Evolutionary conservation across 1,140 invertebrate species (phyloP).

Genomic region (Drosophila guanche): DNA sequence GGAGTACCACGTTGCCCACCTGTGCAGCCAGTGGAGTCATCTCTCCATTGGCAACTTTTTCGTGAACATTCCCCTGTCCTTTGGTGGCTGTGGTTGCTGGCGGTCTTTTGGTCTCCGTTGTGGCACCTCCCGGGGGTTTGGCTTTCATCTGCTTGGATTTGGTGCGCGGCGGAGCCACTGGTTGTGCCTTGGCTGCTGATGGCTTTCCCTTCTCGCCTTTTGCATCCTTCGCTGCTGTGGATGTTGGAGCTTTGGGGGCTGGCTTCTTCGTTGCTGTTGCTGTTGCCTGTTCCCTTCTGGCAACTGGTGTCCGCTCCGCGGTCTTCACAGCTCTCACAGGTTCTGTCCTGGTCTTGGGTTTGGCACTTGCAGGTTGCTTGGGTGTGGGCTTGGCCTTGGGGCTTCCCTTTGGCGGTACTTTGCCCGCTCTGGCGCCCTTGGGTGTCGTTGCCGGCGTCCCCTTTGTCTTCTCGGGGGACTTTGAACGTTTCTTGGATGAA

Average conservation of each 20-base stretch:
- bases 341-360: slow-evolving; percentile 51
- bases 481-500: slow-evolving; percentile 52
- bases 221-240: slow-evolving; percentile 4
- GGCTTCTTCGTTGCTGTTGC: slow-evolving; percentile 8
- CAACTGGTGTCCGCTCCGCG: slow-evolving; percentile 1
- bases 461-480: slow-evolving; percentile 32
- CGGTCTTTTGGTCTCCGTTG: slow-evolving; percentile 26
- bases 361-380: slow-evolving; percentile 78
- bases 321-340: slow-evolving; percentile 7
- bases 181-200: slow-evolving; percentile 25
- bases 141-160: slow-evolving; percentile 32
- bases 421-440: slow-evolving; percentile 15
- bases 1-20: slow-evolving; percentile 61
- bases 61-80: slow-evolving; percentile 10
- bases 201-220: slow-evolving; percentile 24
- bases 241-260: not conserved
- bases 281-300: not conserved
- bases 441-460: slow-evolving; percentile 13
- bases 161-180: not conserved
- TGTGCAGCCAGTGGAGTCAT: slow-evolving; percentile 64
- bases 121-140: slow-evolving; percentile 16
- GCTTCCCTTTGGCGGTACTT: slow-evolving; percentile 22
- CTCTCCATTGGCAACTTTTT: slow-evolving; percentile 20
- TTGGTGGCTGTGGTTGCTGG: slow-evolving; percentile 12
- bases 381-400: slow-evolving; percentile 39